A percentile compares a stretch with the other conserved stretches of the same genome.
phyloP scores from a whole-genome alignment of 2,888 invertebrate species.

The Athalia rosae region DNA sequence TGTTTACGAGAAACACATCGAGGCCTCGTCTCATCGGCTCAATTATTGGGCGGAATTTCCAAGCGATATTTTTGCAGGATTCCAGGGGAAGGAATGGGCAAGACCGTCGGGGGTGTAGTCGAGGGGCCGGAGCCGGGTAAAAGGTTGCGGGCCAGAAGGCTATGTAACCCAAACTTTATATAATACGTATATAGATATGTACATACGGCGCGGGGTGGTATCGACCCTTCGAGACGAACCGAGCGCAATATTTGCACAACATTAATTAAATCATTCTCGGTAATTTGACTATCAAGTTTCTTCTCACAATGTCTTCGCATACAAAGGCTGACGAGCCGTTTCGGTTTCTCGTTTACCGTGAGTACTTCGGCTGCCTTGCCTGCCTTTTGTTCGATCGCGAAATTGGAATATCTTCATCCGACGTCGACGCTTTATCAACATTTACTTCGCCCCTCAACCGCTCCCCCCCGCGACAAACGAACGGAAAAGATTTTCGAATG shows the following conservation, averaged over 20 bases:
- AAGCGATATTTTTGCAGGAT: slow-evolving; percentile 27
- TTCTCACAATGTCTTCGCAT: slow-evolving; percentile 25
- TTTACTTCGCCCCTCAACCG: neutral
- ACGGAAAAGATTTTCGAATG: too few relatives aligned
- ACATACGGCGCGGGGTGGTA: neutral
- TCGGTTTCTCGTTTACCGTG: slow-evolving; percentile 36
- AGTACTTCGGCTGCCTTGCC: slow-evolving; percentile 28
- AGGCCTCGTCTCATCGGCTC: slow-evolving; percentile 20
- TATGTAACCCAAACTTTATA: neutral
- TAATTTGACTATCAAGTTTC: slow-evolving; percentile 47
- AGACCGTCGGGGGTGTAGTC: neutral
- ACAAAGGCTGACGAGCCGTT: slow-evolving; percentile 39
- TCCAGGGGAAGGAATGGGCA: neutral
- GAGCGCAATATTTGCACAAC: slow-evolving; percentile 44
- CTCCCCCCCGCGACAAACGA: neutral
- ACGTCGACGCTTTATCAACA: slow-evolving; percentile 23
- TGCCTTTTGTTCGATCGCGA: slow-evolving; percentile 24
- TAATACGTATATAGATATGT: neutral
- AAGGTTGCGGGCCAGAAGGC: slow-evolving; percentile 5
- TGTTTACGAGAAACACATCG: neutral
- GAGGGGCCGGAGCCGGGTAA: slow-evolving; percentile 2
- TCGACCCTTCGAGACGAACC: slow-evolving; percentile 30
- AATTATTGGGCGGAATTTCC: slow-evolving; percentile 33
- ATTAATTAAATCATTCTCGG: slow-evolving; percentile 45
- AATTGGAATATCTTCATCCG: slow-evolving; percentile 22